phyloP scores from a whole-genome alignment of 2,888 invertebrate genomes.

The Polyommatus iphigenia region DNA sequence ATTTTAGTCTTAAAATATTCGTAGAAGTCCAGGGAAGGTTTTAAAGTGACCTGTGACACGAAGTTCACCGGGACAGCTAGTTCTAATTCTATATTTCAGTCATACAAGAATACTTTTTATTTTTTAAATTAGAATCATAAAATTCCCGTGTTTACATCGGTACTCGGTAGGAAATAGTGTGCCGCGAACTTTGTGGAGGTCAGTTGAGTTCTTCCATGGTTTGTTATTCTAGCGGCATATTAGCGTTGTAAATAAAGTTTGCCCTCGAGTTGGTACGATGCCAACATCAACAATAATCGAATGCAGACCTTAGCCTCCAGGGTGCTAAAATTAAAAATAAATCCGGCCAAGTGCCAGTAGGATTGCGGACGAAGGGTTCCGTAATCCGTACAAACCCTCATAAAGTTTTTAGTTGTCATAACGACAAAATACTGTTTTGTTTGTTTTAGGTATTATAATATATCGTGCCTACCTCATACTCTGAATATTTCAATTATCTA shows the following conservation, averaged over 20 bases:
- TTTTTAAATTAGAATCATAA: neutral
- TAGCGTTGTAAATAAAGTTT: conserved; percentile 2
- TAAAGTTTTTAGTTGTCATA: too few species aligned
- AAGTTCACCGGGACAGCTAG: too few species aligned
- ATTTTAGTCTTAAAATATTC: too few species aligned
- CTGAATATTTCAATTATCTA: too few species aligned
- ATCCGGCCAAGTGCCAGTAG: too few species aligned
- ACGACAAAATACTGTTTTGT: too few species aligned
- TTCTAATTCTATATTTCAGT: neutral
- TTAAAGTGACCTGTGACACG: too few species aligned
- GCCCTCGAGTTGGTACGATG: neutral
- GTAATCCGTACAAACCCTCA: too few species aligned
- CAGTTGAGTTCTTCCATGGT: conserved; percentile 3
- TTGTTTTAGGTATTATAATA: too few species aligned
- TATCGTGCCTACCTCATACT: too few species aligned
- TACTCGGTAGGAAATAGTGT: neutral
- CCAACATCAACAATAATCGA: neutral
- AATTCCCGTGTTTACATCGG: neutral
- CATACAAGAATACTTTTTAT: neutral
- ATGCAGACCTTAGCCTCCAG: neutral
- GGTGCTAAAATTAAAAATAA: neutral
- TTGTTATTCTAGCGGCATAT: conserved; percentile 14
- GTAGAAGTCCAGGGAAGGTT: too few species aligned
- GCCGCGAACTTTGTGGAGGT: neutral
- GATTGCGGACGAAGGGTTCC: too few species aligned